Conservation (phyloP, 2,888 invertebrate species). For the Andrena camellia region DNA sequence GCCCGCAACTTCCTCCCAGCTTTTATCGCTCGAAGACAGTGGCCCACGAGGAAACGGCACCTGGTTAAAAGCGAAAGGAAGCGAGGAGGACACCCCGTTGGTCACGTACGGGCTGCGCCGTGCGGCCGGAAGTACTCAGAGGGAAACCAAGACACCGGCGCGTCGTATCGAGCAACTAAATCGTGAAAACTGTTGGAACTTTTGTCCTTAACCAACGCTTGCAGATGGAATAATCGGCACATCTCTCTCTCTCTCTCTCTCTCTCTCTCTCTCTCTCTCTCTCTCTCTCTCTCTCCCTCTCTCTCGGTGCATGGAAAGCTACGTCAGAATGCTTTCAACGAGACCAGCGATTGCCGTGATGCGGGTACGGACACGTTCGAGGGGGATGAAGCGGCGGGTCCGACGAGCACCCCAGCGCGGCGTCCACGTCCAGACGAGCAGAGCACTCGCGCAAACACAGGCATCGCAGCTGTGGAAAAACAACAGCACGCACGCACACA, state of each 20-base stretch:
- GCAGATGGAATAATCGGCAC: constrained; percentile 24
- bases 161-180: background rate
- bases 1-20: constrained; percentile 38
- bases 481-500: background rate
- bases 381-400: constrained; percentile 12
- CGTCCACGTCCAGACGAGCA: background rate
- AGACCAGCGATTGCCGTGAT: constrained; percentile 23
- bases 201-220: constrained; percentile 1
- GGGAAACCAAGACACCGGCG: background rate
- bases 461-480: background rate
- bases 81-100: constrained; percentile 30
- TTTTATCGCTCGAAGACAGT: constrained; percentile 32
- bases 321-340: constrained; percentile 23
- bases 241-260: too few relatives aligned
- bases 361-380: constrained; percentile 15
- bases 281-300: too few relatives aligned
- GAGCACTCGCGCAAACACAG: constrained; percentile 16
- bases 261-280: too few relatives aligned
- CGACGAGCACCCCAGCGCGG: constrained; percentile 1
- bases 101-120: constrained; percentile 42
- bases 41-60: constrained; percentile 43
- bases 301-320: background rate
- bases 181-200: background rate
- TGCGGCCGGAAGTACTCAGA: constrained; percentile 24
- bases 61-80: constrained; percentile 55